Percentiles rank a stretch among this genome's conserved stretches.
These are phyloP conservation scores for Enteromius thamalakanensis DNA, from an alignment of 2,797 vertebrate species.

Conservation along the genomic window DNA sequence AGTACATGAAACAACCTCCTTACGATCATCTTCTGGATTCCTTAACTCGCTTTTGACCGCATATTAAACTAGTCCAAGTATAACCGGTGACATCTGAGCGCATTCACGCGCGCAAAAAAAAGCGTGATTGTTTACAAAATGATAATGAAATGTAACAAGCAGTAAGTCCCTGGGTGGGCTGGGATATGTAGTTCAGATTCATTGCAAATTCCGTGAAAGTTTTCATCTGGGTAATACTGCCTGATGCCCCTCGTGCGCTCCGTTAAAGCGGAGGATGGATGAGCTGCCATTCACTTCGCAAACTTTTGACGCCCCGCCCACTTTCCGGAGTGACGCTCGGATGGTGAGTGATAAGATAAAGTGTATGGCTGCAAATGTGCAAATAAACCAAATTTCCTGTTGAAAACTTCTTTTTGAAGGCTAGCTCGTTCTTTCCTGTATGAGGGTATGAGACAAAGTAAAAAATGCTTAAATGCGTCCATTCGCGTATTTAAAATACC, in stretches of 20 bases:
- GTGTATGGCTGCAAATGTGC: not conserved
- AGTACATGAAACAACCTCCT: conserved; percentile 67
- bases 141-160: not conserved
- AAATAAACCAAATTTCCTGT: conserved; percentile 10
- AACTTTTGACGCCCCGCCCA: conserved; percentile 41
- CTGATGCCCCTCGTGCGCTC: conserved; percentile 24
- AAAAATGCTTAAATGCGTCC: too few species aligned
- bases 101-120: not conserved
- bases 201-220: not conserved
- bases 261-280: conserved; percentile 18
- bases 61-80: not conserved
- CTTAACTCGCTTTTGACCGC: not conserved
- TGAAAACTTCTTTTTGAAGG: not conserved
- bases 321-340: not conserved
- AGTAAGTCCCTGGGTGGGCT: not conserved
- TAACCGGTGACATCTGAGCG: not conserved
- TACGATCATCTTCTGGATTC: conserved; percentile 24
- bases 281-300: conserved; percentile 35
- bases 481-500: too few species aligned
- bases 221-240: not conserved
- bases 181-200: not conserved
- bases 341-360: conserved; percentile 15
- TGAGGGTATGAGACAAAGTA: not conserved
- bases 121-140: not conserved
- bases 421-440: not conserved